Base-by-base conservation (phyloP, 2,888 invertebrate species). In the Ennomos fuscantarius region DNA sequence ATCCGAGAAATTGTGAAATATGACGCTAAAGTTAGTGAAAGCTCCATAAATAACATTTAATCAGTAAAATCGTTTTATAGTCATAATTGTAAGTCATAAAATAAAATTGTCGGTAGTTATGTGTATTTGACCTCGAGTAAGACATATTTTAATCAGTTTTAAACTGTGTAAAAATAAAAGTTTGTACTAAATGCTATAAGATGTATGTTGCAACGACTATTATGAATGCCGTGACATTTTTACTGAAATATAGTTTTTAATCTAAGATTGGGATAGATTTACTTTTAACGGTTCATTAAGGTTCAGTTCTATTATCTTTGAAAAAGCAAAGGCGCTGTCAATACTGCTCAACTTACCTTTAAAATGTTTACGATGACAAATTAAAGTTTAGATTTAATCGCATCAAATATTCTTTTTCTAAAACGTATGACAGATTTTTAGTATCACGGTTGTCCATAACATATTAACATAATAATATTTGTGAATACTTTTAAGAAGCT, bases 71-170 rank as follows among this genome's bases (percentile, higher is more conserved):
- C 33, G 58, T 44, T 37, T 44, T 1, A 49, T 24, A 13, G 39
- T 13, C 34, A 49, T 54, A 58, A 53, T 58, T 53, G 35, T 48
- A 32, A 42, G 12, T 34, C 41, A 50, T 50, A 59, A 59, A 53
- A 49, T 52, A 32, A 15, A 53, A 59, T 54, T 15, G 53, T 9
- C 45, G 41, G 9, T 32, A 11, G 53, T 59, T 49, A 58, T 35
- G 33, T 53, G 43, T 44, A 35, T 31, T 39, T 53, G 58, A 59
- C 58, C 58, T 54, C 45, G 53, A 53, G 15, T 45, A 12, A 9
- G 13, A 11, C 8, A 46, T n/a, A 11, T 36, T 3, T 36, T 15
- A 45, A 12, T 39, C 11, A 34, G 47, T 32, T 39, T 12, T 39
- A 39, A 37, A 47, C 24, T 37, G 24, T 12, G 39, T 36, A 12